Evolutionary conservation across 1,140 invertebrate genomes (phyloP).

Genomic region (Drosophila grimshawi): DNA sequence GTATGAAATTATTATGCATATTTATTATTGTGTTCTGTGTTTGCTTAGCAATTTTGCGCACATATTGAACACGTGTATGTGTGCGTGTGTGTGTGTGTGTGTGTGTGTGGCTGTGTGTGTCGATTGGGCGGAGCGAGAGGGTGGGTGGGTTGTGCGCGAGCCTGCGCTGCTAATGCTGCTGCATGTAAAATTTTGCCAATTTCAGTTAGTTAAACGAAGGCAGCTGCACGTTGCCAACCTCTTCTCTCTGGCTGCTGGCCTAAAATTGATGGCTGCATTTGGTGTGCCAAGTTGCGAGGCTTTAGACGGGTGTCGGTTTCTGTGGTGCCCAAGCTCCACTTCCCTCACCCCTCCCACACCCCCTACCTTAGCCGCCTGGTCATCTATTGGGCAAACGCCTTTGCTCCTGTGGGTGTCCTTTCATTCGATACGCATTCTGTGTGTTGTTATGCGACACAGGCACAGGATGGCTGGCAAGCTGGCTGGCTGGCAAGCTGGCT

Average conservation of each 20-base stretch:
- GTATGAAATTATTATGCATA: conserved; percentile 75
- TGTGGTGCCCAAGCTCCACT: background rate
- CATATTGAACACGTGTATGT: conserved; percentile 2
- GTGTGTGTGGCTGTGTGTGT: background rate
- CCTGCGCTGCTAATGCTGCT: background rate
- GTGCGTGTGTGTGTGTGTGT: background rate
- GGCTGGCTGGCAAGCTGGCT: conserved; percentile 29
- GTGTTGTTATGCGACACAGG: too few species aligned
- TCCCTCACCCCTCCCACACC: too few species aligned
- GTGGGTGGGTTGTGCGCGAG: background rate
- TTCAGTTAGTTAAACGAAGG: conserved; percentile 75
- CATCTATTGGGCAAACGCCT: conserved; percentile 29
- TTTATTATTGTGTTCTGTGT: conserved; percentile 65
- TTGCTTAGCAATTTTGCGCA: conserved; percentile 50
- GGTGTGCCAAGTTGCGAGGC: conserved; percentile 37
- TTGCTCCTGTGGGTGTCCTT: conserved; percentile 15
- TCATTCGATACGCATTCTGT: conserved; percentile 8
- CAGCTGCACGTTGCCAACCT: background rate
- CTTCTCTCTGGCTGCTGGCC: conserved; percentile 7
- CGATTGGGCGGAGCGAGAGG: too few species aligned
- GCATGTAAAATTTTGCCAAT: conserved; percentile 54
- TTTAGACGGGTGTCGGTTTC: conserved; percentile 27
- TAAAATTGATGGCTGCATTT: conserved; percentile 53
- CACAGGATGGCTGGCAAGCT: conserved; percentile 30
- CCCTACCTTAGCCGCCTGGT: background rate